These are phyloP conservation scores for Hemistola chrysoprasaria DNA, from an alignment of 2,888 invertebrate species.

Conservation along the genomic window DNA sequence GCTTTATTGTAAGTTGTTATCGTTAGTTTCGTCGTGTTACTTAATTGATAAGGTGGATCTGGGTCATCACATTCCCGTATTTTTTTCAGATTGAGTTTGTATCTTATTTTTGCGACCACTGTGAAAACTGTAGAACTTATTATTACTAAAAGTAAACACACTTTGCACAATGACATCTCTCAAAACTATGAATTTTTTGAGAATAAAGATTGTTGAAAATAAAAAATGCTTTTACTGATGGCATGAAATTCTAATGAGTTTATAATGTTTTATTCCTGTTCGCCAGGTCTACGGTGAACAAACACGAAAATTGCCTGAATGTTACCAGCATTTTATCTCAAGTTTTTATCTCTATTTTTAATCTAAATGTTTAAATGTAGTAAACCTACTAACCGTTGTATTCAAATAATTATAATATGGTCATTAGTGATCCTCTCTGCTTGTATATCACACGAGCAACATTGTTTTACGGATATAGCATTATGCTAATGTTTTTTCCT, in stretches of 20 bases:
- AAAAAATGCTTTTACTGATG: background rate
- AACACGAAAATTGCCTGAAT: background rate
- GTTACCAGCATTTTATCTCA: too few relatives aligned
- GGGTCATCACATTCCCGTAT: conserved; percentile 29
- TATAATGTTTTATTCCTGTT: conserved; percentile 12
- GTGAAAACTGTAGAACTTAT: background rate
- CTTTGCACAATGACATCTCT: too few relatives aligned
- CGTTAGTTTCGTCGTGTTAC: conserved; percentile 16
- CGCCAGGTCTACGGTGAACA: conserved; percentile 3
- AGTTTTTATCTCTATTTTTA: too few relatives aligned
- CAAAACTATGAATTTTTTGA: too few relatives aligned
- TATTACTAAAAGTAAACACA: background rate
- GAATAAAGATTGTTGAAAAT: background rate
- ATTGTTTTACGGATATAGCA: too few relatives aligned
- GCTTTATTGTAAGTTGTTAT: conserved; percentile 30
- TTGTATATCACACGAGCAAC: too few relatives aligned
- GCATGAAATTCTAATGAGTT: conserved; percentile 2
- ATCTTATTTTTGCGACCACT: conserved; percentile 1
- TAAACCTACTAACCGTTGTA: too few relatives aligned
- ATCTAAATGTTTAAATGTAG: too few relatives aligned
- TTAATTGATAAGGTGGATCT: conserved; percentile 33
- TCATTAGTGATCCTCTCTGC: too few relatives aligned
- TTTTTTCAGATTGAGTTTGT: conserved; percentile 29
- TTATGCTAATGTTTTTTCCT: conserved; percentile 10
- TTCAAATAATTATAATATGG: too few relatives aligned